Conservation (phyloP, 2,888 invertebrate species). For the Agrotis puta region DNA sequence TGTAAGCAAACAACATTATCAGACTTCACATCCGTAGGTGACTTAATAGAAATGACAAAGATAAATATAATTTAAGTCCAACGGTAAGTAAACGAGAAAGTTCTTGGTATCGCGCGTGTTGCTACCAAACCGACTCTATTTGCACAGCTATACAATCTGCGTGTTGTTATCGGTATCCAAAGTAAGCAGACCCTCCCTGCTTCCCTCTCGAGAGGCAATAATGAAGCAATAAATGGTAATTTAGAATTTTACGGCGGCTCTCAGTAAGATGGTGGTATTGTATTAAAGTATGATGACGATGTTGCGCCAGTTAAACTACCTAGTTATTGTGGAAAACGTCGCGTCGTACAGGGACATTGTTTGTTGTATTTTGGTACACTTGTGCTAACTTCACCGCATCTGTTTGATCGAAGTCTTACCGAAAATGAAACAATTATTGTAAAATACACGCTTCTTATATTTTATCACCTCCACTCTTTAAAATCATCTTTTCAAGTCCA, state of each 20-base stretch:
- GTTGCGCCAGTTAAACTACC: conserved; percentile 79
- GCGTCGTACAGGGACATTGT: conserved; percentile 78
- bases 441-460: neutral
- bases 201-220: conserved; percentile 51
- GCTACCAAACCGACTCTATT: conserved; percentile 85
- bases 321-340: conserved; percentile 72
- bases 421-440: conserved; percentile 10
- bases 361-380: conserved; percentile 77
- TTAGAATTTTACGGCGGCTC: conserved; percentile 70
- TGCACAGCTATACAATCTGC: conserved; percentile 89
- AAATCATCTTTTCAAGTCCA: neutral
- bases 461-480: no score
- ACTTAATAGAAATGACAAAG: conserved; percentile 78
- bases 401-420: conserved; percentile 59
- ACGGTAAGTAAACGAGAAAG: conserved; percentile 82
- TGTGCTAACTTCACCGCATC: conserved; percentile 68
- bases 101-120: conserved; percentile 84
- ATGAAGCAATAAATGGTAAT: conserved; percentile 68
- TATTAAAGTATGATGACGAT: conserved; percentile 82
- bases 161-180: conserved; percentile 83
- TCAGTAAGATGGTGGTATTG: conserved; percentile 72
- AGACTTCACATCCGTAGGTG: conserved; percentile 72
- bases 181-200: conserved; percentile 59
- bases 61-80: conserved; percentile 81
- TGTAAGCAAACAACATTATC: conserved; percentile 70